Conservation (phyloP, 2,888 invertebrate genomes). For the Bursaphelenchus okinawaensis region DNA sequence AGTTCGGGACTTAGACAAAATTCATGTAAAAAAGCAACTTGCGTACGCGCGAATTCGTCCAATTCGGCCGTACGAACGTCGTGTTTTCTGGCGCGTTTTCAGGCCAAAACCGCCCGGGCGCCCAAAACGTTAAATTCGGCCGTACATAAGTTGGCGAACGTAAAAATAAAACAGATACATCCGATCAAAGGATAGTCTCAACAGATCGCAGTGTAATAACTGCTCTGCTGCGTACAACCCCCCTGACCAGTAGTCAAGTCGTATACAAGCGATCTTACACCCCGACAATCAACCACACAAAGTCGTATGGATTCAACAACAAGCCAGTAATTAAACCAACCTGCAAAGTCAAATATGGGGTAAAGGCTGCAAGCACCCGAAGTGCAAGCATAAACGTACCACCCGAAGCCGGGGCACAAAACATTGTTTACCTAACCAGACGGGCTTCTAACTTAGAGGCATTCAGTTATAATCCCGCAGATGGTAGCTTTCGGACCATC, state of each 20-base stretch:
- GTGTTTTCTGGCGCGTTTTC: neutral
- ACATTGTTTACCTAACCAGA: constrained; percentile 59
- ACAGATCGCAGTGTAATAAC: constrained; percentile 63
- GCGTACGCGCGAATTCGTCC: neutral
- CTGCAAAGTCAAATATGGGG: constrained; percentile 10
- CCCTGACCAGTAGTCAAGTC: constrained; percentile 66
- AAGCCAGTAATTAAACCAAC: neutral
- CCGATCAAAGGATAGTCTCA: constrained; percentile 64
- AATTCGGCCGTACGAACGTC: neutral
- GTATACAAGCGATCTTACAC: constrained; percentile 67
- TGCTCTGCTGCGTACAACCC: constrained; percentile 66
- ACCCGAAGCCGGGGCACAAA: constrained; percentile 9
- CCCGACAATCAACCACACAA: constrained; percentile 61
- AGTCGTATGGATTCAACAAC: constrained; percentile 12
- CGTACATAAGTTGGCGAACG: neutral
- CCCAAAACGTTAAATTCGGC: neutral
- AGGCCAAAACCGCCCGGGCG: too few species aligned
- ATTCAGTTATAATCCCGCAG: constrained; percentile 66
- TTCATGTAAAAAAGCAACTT: too few species aligned
- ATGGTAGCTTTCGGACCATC: constrained; percentile 69
- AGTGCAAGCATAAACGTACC: constrained; percentile 6
- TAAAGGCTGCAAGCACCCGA: constrained; percentile 4
- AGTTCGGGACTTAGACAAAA: neutral
- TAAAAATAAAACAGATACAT: constrained; percentile 25
- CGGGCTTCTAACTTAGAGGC: constrained; percentile 66